Base-by-base conservation (phyloP, 2,888 invertebrate species). In the Lordiphosa fenestrarum region DNA sequence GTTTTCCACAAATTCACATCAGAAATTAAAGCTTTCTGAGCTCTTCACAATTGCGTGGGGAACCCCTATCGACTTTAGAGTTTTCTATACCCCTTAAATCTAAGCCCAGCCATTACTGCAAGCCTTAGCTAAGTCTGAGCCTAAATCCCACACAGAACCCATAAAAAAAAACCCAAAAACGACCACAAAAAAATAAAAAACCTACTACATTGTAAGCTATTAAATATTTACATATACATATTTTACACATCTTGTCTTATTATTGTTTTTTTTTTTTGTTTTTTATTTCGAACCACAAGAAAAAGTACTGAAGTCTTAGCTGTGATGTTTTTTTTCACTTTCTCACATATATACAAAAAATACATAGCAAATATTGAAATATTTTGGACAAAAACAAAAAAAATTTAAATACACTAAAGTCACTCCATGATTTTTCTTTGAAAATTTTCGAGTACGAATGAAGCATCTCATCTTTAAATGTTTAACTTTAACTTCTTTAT, bases 291-390 rank as follows among this genome's bases (percentile, higher is more conserved):
- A 69, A 69, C 64, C 62, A 84, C 62, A 78, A 73, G 76, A 84
- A 87, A 87, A 86, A 84, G 89, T 88, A 89, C 89, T 89, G 89
- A 89, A 84, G 84, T 82, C 77, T 85, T 84, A 86, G 86, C 89
- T 89, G 89, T 89, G 89, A 89, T 89, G 89, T 88, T 87, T 85
- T 77, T 83, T 82, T 63, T 75, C 86, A 86, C 80, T 80, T 73
- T 82, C 78, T 77, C 84, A 73, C 82, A 81, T 66, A 71, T 53
- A 59, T 67, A 69, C 62, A 62, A 53, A 41, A 53, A 58, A 9
- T 52, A 15, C 46, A 25, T 47, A 41, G 42, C 36, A 61, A 36
- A 47, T 23, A 33, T 10, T 19, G 6, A 37, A 30, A 46, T 10
- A 4, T n/a, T 10, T 30, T 2, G 38, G 9, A 47, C 9, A 42